A percentile compares a stretch with the other conserved stretches of the same genome.
Evolutionary conservation across 2,113 vertebrate species (phyloP).

Genomic region (Cervus canadensis): DNA sequence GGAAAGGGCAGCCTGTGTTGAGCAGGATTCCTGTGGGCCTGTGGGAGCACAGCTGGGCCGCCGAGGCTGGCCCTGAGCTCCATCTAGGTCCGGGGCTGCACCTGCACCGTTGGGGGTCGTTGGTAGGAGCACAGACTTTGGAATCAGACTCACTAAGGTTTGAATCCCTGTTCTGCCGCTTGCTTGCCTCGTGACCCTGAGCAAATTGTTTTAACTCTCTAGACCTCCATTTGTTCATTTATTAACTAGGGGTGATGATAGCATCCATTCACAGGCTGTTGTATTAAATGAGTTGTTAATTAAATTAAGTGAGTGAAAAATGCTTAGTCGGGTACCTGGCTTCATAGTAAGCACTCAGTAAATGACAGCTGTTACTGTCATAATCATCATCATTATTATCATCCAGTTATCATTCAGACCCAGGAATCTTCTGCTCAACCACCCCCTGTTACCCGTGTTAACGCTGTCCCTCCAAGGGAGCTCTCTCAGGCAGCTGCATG

Average conservation of each 20-base stretch:
- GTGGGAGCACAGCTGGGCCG: neutral
- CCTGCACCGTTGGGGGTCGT: neutral
- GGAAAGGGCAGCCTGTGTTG: neutral
- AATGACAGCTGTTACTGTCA: neutral
- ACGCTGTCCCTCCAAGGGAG: conserved; percentile 48
- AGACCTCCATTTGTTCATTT: conserved; percentile 29
- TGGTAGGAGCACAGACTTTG: neutral
- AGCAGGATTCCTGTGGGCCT: neutral
- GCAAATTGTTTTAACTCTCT: neutral
- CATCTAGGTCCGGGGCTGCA: neutral
- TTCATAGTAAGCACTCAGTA: neutral
- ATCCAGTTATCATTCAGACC: conserved; percentile 15
- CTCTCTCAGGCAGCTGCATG: conserved; percentile 65
- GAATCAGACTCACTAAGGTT: neutral
- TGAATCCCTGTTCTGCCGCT: neutral
- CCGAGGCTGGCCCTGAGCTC: neutral
- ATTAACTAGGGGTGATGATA: neutral
- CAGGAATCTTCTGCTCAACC: conserved; percentile 22
- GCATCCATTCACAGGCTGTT: neutral
- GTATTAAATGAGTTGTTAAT: conserved; percentile 14
- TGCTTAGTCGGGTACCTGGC: neutral
- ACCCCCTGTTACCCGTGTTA: conserved; percentile 5
- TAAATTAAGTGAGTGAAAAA: neutral
- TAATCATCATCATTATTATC: neutral
- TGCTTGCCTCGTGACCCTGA: neutral